Base-by-base conservation (phyloP, 2,888 invertebrate genomes). In the Eilema caniola region DNA sequence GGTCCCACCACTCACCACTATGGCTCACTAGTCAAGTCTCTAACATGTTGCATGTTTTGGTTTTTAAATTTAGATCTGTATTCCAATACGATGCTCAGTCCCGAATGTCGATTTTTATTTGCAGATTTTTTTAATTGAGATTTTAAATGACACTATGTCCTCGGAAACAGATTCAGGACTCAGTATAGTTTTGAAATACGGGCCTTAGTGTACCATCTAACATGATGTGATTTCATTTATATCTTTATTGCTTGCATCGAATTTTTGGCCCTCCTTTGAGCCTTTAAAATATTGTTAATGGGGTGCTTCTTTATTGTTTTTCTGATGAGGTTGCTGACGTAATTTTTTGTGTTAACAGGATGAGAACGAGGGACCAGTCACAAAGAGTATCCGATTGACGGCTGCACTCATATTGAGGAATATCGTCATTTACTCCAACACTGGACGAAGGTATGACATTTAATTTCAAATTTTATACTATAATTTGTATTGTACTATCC, bases 331-430 rank as follows among this genome's bases (percentile, higher is more conserved):
- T 33, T 68, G 25, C 12, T 37, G 3, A 62, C 12, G 24, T 20
- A 62, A 33, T 64, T 60, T 20, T 64, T 31, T 28, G n/a, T 53
- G 12, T 69, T 63, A 83, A 94, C 94, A 99, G 98, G 99, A 99
- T 92, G 99, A 99, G 91, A 98, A 99, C 91, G 99, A 99, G 95
- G 99, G 99, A 61, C 99, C 99, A 62, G 99, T 99, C 62, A 99
- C 99, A 67, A 99, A 99, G 96, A 99, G 99, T 94, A 99, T 99
- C 92, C 97, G 99, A 78, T 96, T 99, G 85, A 99, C 99, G 65
- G 98, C 99, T 77, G 98, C 99, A 78, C 96, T 99, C 68, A 99
- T 99, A 89, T 96, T 99, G 88, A 97, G 99, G 90, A 99, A 99
- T 96, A 97, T 99, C 90, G 99, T 99, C 81, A 98, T 98, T 89